Base-by-base conservation (phyloP, 2,797 vertebrate genomes). In the Halcyon leucocephala region DNA sequence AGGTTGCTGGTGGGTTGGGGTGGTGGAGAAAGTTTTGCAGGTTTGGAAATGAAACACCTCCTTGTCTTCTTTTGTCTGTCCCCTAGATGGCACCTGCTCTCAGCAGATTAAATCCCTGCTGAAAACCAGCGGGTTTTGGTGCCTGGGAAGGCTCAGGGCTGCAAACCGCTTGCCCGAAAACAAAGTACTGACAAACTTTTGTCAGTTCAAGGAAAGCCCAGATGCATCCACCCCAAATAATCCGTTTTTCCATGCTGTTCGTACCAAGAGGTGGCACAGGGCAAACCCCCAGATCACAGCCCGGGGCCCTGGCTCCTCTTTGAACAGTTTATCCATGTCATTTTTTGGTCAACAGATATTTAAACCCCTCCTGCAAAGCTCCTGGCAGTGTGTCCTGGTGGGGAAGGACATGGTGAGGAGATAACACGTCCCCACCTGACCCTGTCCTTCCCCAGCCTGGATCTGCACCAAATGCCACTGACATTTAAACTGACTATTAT, bases 1-100 rank as follows among this genome's bases (percentile, higher is more conserved):
- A 33, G 17, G 5, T 0, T 9, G 31, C 14, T 20, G 31, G n/a
- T 22, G 55, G 5, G 16, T 49, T 31, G n/a, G 14, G 29, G 25
- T 3, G 26, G 4, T 9, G 42, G 61, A 61, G 69, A 12, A 35
- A 70, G 12, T 2, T 4, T 1, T 0, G 8, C 15, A 4, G 51
- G 17, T 62, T 55, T 21, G 61, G 37, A 6, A 37, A 26, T 0
- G 12, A 33, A 64, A 24, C 3, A 7, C 2, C 3, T 26, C 29
- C 66, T 39, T 35, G 41, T 2, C 41, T 42, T 89, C 74, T 62
- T 7, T 16, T 18, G 14, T 37, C n/a, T 39, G 88, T 89, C 93
- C 96, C 70, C 93, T 96, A 97, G 97, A 82, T 97, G 96, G 97
- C 96, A 96, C 5, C 92, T 81, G 72, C 65, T 94, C 76, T 83